Percentiles rank a stretch among this genome's conserved stretches.
Conservation (phyloP, 2,113 vertebrate genomes). For the Emydura subglobosa region DNA sequence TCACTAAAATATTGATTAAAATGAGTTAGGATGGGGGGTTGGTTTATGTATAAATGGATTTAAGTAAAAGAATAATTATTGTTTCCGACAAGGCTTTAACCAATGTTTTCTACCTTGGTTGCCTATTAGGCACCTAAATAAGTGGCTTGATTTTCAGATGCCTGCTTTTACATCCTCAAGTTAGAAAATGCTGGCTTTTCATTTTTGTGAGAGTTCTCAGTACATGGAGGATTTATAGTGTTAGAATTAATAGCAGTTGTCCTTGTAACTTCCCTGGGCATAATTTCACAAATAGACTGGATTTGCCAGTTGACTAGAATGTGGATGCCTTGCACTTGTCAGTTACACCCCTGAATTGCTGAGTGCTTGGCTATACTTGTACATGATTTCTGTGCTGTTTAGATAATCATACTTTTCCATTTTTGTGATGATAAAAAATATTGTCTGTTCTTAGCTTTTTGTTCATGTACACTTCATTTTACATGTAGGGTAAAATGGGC, state of each 20-base stretch:
- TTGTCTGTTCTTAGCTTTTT: rapidly evolving
- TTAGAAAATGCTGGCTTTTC: background rate
- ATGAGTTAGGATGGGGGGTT: rapidly evolving
- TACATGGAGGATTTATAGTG: background rate
- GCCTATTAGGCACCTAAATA: background rate
- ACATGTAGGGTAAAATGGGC: background rate
- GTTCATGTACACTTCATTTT: background rate
- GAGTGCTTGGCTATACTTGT: background rate
- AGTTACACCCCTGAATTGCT: background rate
- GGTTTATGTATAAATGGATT: rapidly evolving
- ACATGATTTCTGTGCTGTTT: background rate
- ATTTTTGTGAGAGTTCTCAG: background rate
- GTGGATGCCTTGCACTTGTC: background rate
- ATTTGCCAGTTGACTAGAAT: background rate
- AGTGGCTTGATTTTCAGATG: rapidly evolving
- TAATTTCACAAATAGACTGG: background rate
- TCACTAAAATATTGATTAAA: rapidly evolving
- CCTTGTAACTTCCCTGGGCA: background rate
- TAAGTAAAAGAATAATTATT: rapidly evolving
- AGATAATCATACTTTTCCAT: background rate
- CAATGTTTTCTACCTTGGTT: background rate
- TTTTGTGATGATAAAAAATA: background rate
- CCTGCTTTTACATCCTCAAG: rapidly evolving
- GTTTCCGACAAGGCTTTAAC: background rate
- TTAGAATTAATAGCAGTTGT: background rate